phyloP scores from a whole-genome alignment of 2,888 invertebrate genomes.

The Syritta pipiens region DNA sequence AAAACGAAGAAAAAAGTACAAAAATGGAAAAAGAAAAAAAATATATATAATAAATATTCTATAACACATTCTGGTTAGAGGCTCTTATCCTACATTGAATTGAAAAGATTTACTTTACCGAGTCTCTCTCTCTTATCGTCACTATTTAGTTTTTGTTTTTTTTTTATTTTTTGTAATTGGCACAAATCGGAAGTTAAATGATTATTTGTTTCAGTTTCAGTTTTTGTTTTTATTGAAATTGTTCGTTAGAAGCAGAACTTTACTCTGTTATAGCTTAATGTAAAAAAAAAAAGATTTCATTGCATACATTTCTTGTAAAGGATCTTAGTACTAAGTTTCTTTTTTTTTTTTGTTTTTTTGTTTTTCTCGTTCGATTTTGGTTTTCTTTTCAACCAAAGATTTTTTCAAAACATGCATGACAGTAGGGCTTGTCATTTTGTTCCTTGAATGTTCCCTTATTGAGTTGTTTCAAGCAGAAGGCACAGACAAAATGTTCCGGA shows the following conservation, averaged over 20 bases:
- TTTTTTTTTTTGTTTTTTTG: slow-evolving; percentile 9
- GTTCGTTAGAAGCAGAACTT: slow-evolving; percentile 22
- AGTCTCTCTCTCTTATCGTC: slow-evolving; percentile 21
- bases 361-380: slow-evolving; percentile 15
- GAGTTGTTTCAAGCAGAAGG: slow-evolving; percentile 98
- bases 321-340: slow-evolving; percentile 4
- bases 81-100: slow-evolving; percentile 9
- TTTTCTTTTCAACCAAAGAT: slow-evolving; percentile 87
- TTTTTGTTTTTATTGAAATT: slow-evolving; percentile 13
- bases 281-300: slow-evolving; percentile 15
- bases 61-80: slow-evolving; percentile 44
- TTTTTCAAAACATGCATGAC: slow-evolving; percentile 98
- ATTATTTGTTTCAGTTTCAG: slow-evolving; percentile 7
- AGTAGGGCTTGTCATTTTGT: slow-evolving; percentile 99
- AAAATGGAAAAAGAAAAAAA: slow-evolving; percentile 14
- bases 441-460: slow-evolving; percentile 99
- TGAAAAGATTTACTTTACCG: slow-evolving; percentile 18
- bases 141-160: slow-evolving; percentile 28
- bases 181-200: slow-evolving; percentile 57
- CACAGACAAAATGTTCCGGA: slow-evolving; percentile 99
- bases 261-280: slow-evolving; percentile 23
- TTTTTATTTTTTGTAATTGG: slow-evolving; percentile 30
- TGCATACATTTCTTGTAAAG: slow-evolving; percentile 24
- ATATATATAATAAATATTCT: slow-evolving; percentile 44
- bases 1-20: neutral